phyloP scores from a whole-genome alignment of 2,797 vertebrate genomes.

The Microctenopoma steveboyesi region DNA sequence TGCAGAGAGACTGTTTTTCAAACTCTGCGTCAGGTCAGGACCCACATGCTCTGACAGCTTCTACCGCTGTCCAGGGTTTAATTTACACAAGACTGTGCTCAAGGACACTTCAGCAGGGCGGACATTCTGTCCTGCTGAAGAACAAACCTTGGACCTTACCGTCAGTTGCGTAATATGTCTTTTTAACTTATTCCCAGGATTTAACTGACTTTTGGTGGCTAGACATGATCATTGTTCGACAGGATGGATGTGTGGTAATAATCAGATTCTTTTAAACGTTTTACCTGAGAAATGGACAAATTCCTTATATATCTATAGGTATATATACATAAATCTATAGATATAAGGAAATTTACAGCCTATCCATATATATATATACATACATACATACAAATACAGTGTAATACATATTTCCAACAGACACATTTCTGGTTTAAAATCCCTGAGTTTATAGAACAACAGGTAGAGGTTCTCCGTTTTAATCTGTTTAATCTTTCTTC shows the following conservation, averaged over 20 bases:
- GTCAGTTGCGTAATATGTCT: constrained; percentile 17
- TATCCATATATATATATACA: too few species aligned
- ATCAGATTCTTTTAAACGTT: background rate
- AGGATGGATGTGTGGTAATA: background rate
- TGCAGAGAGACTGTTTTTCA: constrained; percentile 50
- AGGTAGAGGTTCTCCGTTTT: background rate
- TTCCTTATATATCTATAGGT: background rate
- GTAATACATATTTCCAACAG: background rate
- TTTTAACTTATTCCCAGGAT: constrained; percentile 31
- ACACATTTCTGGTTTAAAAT: background rate
- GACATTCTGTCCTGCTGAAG: constrained; percentile 19
- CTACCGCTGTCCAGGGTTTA: constrained; percentile 42
- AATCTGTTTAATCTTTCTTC: too few species aligned
- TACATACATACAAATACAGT: too few species aligned
- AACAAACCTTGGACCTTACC: constrained; percentile 35
- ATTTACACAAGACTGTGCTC: constrained; percentile 54
- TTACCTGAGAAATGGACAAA: background rate
- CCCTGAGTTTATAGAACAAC: background rate
- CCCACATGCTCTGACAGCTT: constrained; percentile 36
- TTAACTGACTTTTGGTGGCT: constrained; percentile 24
- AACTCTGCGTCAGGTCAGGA: constrained; percentile 41
- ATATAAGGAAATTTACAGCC: too few species aligned
- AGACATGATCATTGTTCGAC: constrained; percentile 26
- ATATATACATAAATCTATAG: too few species aligned
- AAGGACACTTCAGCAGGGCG: constrained; percentile 59